Evolutionary conservation across 1,140 invertebrate genomes (phyloP), one percentile per base, ranked within the genome.

Genomic region (Lamellibrachia luymesi): DNA sequence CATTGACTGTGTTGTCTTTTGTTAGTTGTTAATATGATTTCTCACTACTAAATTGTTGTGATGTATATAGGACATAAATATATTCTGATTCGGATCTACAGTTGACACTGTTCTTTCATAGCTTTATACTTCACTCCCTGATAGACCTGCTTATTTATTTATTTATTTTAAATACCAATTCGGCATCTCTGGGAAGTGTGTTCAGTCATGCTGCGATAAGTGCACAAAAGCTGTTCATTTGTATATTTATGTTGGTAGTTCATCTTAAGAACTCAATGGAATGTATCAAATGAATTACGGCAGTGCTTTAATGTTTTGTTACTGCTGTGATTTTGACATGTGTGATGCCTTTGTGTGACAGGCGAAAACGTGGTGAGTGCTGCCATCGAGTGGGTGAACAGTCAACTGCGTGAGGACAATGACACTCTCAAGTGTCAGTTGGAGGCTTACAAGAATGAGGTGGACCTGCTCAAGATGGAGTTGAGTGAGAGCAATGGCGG

Each of bases 401-500:
- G 96, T 38, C 92, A 93, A 51, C 94, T 96, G 90, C 94, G 98
- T 97, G 98, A 98, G 94, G 98, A 98, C 95, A 99, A 99, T 96
- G 98, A 99, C 94, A 98, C 97, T 94, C 96, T 99, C 52, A 97
- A 98, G 91, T 99, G 98, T 96, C 98, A 99, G 97, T 95, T 99
- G 94, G 98, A 99, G 96, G 98, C 98, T 0, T 99, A 98, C 94
- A 98, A 98, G 95, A 99, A 99, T 96, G 98, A 99, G 97, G 98
- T 97, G 5, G 97, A 97, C 93, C 98, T 95, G 97, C 97, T 97
- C 94, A 98, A 95, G 94, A 97, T 94, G 96, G 98, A 97, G 96
- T 97, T 97, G 50, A 97, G 97, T 96, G 95, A 97, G n/a, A 97
- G 98, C 93, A 93, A 93, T 49, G 90, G 91, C 4, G 94, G 97